Evolutionary conservation across 2,113 vertebrate species (phyloP).

Genomic region (Camelus dromedarius): DNA sequence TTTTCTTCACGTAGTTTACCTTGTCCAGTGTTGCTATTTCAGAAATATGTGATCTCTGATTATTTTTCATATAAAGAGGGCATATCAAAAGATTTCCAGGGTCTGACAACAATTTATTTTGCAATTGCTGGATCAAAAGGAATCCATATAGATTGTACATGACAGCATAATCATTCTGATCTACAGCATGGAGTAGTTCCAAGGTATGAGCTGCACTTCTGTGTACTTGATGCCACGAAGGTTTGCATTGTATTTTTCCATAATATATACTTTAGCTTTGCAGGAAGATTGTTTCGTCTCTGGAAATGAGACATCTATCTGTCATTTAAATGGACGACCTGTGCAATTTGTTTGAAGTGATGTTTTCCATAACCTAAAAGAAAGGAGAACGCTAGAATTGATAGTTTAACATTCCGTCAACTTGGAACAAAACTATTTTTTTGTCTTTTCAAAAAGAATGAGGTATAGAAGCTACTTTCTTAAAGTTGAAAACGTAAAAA

Average conservation of each 20-base stretch:
- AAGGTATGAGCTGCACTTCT: not conserved
- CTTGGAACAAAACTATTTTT: not conserved
- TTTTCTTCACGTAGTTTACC: constrained; percentile 41
- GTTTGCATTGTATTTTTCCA: not conserved
- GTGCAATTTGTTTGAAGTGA: constrained; percentile 49
- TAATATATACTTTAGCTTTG: constrained; percentile 21
- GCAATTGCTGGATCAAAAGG: constrained; percentile 37
- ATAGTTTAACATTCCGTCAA: not conserved
- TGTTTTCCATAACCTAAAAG: constrained; percentile 50
- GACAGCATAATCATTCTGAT: constrained; percentile 45
- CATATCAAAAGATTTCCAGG: constrained; percentile 64
- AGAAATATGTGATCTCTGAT: constrained; percentile 54
- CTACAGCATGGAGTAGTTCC: not conserved
- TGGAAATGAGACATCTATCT: constrained; percentile 40
- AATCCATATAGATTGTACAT: not conserved
- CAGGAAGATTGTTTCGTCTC: constrained; percentile 17
- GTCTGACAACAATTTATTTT: constrained; percentile 70
- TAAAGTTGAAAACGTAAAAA: constrained; percentile 11
- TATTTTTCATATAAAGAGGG: constrained; percentile 66
- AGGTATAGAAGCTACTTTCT: not conserved
- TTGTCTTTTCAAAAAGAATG: constrained; percentile 15
- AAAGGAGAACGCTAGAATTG: constrained; percentile 25
- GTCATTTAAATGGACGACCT: not conserved
- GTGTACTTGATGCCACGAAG: constrained; percentile 9
- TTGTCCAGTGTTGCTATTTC: constrained; percentile 55